Evolutionary conservation across 2,888 invertebrate species (phyloP).

Genomic region (Dryocosmus kuriphilus): DNA sequence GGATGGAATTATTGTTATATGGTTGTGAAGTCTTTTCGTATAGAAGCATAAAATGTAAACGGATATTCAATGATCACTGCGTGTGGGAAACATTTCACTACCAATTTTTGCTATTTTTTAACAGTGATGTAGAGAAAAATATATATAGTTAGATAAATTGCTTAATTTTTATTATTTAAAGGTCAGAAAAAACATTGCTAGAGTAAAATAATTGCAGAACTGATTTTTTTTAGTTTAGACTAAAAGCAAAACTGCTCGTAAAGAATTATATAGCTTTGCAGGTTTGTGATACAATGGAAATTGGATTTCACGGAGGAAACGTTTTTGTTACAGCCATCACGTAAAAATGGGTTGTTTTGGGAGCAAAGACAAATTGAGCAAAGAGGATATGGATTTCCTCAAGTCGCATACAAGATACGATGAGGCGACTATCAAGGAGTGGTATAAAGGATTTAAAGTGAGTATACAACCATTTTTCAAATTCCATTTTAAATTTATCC

Average conservation of each 20-base stretch:
- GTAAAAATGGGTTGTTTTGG: slow-evolving; percentile 93
- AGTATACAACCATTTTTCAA: slow-evolving; percentile 71
- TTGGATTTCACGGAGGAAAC: slow-evolving; percentile 16
- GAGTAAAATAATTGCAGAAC: too few relatives aligned
- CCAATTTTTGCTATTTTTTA: too few relatives aligned
- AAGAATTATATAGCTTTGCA: slow-evolving; percentile 15
- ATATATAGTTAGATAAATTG: too few relatives aligned
- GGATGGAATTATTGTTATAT: background rate
- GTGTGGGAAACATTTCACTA: too few relatives aligned
- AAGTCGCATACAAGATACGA: slow-evolving; percentile 99
- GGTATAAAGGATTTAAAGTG: slow-evolving; percentile 99
- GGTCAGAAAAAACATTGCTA: too few relatives aligned
- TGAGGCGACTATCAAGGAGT: slow-evolving; percentile 99
- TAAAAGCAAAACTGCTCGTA: background rate
- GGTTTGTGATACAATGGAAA: background rate
- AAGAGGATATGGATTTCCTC: slow-evolving; percentile 99
- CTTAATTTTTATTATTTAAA: too few relatives aligned
- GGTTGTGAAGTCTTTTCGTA: background rate
- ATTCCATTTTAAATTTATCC: too few relatives aligned
- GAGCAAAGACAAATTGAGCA: slow-evolving; percentile 96
- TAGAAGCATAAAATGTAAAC: background rate
- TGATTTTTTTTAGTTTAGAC: background rate
- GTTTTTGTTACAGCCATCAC: slow-evolving; percentile 75
- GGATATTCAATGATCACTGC: background rate
- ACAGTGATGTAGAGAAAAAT: background rate